A percentile compares a stretch with the other conserved stretches of the same genome.
Conservation (phyloP, 2,888 invertebrate genomes). For the Iselma pallidipennis region DNA sequence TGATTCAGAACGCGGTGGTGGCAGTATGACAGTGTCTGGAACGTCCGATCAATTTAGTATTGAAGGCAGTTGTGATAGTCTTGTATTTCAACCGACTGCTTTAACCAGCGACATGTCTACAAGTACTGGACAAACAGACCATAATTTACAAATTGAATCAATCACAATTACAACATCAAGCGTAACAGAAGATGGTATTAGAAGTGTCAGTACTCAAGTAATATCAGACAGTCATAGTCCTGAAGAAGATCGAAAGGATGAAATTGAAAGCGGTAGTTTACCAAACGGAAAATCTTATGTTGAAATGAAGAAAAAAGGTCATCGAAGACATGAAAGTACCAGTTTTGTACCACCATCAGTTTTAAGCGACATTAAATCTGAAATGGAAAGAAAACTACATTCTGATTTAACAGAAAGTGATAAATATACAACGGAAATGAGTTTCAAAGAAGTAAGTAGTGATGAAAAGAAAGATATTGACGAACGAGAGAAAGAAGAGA, state of each 20-base stretch:
- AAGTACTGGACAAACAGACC: slow-evolving; percentile 44
- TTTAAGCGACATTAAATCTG: slow-evolving; percentile 31
- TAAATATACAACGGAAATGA: slow-evolving; percentile 48
- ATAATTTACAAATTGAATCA: slow-evolving; percentile 51
- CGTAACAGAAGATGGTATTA: slow-evolving; percentile 57
- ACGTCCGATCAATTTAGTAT: slow-evolving; percentile 56
- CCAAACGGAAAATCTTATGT: slow-evolving; percentile 27
- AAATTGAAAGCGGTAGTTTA: not conserved
- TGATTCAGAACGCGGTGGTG: slow-evolving; percentile 54
- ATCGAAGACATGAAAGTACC: slow-evolving; percentile 62
- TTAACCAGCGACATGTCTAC: slow-evolving; percentile 52
- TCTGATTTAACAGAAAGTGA: slow-evolving; percentile 52
- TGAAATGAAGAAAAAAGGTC: slow-evolving; percentile 57
- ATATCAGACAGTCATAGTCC: slow-evolving; percentile 55
- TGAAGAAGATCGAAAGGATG: slow-evolving; percentile 25
- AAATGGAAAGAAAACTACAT: slow-evolving; percentile 43
- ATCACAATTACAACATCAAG: slow-evolving; percentile 60
- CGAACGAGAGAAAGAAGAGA: slow-evolving; percentile 52
- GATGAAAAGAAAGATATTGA: slow-evolving; percentile 57
- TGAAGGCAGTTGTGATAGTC: slow-evolving; percentile 49
- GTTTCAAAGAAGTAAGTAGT: slow-evolving; percentile 54
- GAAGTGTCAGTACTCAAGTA: slow-evolving; percentile 61
- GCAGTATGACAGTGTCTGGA: slow-evolving; percentile 54
- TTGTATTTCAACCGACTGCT: slow-evolving; percentile 38
- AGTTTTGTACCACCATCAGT: slow-evolving; percentile 47